phyloP scores from a whole-genome alignment of 1,140 invertebrate genomes.

The Arctopsyche grandis region DNA sequence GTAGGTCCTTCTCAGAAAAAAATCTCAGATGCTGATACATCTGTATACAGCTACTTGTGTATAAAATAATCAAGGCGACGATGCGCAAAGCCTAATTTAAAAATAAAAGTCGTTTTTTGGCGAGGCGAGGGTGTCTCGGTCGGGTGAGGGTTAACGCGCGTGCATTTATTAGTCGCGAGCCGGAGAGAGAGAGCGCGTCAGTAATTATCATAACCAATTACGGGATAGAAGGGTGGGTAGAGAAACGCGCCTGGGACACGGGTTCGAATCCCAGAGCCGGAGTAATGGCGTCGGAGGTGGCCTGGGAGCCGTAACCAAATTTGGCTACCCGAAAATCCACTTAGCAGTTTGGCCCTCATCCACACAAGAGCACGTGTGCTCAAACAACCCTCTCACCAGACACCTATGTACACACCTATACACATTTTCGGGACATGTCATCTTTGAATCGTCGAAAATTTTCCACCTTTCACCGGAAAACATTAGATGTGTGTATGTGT shows the following conservation, averaged over 20 bases:
- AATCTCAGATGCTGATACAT: too few relatives aligned
- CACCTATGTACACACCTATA: neutral
- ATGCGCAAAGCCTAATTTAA: too few relatives aligned
- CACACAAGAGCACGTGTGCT: conserved; percentile 3
- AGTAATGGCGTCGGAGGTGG: conserved; percentile 46
- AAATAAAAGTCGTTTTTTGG: neutral
- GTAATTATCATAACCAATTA: conserved; percentile 52
- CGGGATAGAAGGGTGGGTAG: conserved; percentile 15
- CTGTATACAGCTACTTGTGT: too few relatives aligned
- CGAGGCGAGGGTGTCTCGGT: neutral
- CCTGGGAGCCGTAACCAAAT: conserved; percentile 52
- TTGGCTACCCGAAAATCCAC: conserved; percentile 54
- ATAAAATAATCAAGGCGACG: too few relatives aligned
- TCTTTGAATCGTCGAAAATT: too few relatives aligned
- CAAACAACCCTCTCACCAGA: conserved; percentile 6
- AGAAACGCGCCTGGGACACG: conserved; percentile 33
- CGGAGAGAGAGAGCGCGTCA: neutral
- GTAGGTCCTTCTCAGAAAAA: too few relatives aligned
- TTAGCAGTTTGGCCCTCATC: conserved; percentile 42
- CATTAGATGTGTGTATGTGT: too few relatives aligned
- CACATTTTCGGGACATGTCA: too few relatives aligned
- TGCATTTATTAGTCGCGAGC: neutral
- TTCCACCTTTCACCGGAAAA: too few relatives aligned
- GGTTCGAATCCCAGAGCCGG: conserved; percentile 37
- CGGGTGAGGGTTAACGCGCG: neutral